phyloP scores from a whole-genome alignment of 1,140 invertebrate species.

The Drosophila bipectinata region DNA sequence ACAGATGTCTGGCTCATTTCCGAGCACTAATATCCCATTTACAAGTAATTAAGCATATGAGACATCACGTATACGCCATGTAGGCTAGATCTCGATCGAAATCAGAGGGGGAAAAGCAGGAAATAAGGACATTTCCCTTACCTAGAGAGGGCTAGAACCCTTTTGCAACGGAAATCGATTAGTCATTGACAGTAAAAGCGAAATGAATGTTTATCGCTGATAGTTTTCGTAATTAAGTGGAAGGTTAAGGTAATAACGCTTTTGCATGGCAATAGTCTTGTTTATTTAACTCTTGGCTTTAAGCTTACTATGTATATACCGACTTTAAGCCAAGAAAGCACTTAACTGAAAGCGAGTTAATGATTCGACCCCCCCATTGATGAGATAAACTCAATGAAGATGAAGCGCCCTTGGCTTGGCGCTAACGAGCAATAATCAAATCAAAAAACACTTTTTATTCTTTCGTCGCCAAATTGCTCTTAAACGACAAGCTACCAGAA shows the following conservation, averaged over 20 bases:
- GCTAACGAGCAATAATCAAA: slow-evolving; percentile 83
- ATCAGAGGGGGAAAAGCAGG: slow-evolving; percentile 1
- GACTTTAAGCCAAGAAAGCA: slow-evolving; percentile 33
- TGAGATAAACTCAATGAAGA: slow-evolving; percentile 3
- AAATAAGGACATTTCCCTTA: slow-evolving; percentile 2
- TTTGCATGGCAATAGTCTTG: slow-evolving; percentile 54
- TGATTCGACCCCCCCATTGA: slow-evolving; percentile 55
- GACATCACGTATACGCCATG: slow-evolving; percentile 38
- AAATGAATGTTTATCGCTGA: slow-evolving; percentile 64
- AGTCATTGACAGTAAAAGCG: slow-evolving; percentile 48
- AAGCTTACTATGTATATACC: neutral
- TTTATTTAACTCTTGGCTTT: neutral
- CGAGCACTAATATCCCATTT: neutral
- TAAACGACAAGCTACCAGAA: slow-evolving; percentile 24
- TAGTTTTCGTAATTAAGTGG: slow-evolving; percentile 68
- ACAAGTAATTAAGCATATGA: slow-evolving; percentile 35
- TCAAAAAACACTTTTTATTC: slow-evolving; percentile 77
- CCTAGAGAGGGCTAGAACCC: neutral
- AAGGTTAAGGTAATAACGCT: slow-evolving; percentile 51
- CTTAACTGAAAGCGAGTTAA: slow-evolving; percentile 77
- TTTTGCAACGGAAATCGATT: slow-evolving; percentile 67
- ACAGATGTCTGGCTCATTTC: slow-evolving; percentile 40
- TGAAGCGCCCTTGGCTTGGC: slow-evolving; percentile 11
- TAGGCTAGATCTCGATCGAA: slow-evolving; percentile 11
- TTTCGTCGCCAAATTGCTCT: slow-evolving; percentile 41